Base-by-base conservation (phyloP, 2,888 invertebrate species). In the Drosophila subsilvestris region DNA sequence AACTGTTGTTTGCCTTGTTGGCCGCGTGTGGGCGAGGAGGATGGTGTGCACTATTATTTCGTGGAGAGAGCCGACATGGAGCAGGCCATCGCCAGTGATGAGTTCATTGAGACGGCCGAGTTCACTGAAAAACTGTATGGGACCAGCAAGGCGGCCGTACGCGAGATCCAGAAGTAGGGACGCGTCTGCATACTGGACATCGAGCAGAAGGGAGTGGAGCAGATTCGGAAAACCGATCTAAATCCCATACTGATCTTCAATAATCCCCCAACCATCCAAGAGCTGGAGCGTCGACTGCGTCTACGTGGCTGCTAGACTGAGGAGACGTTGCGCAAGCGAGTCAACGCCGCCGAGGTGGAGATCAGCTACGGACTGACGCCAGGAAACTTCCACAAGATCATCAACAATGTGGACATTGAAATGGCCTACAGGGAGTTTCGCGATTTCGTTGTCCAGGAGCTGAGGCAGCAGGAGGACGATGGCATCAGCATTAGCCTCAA, bases 41-140 rank as follows among this genome's bases (percentile, higher is more conserved):
- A 96, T 91, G 97, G 96, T 37, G 93, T 95, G 75, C 97, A 98
- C 90, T 99, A 99, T 92, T 95, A 98, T 93, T 98, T 98, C 92
- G 96, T 96, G 0, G 94, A 93, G 10, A 94, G 94, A 76, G 94
- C 95, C n/a, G 93, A 94, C 27, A 98, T 99, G 96, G 92, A 94
- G 79, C 91, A 93, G 43, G 95, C 96, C 55, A 95, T 99, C 44
- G 93, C 93, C 18, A 94, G 94, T 50, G 96, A 96, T 27, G 96
- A 98, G 80, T 99, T 99, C 90, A 94, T 99, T 65, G 99, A 99
- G 93, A 94, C 95, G 72, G 98, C 99, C 0, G 94, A 94, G 53
- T 99, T 98, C 90, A 97, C 98, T 84, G 98, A 97, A 10, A 99
- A 99, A 91, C 93, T 96, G 91, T 99, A 99, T 93, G 99, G 99